A percentile compares a stretch with the other conserved stretches of the same genome.
Conservation (phyloP, 1,140 invertebrate genomes). For the Neotoxoptera formosana region DNA sequence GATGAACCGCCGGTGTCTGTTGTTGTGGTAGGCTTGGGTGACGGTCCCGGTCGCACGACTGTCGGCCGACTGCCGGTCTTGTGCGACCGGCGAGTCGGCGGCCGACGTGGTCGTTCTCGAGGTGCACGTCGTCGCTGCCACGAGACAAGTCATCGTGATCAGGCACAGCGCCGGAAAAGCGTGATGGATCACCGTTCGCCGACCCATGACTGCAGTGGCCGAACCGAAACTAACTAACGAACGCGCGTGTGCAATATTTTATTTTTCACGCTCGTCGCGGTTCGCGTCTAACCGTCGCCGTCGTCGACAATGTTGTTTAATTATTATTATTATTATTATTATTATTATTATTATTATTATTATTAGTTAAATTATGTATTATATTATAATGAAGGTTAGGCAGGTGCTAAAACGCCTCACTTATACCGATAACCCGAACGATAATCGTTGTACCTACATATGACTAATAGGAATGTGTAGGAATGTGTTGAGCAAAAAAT, state of each 20-base stretch:
- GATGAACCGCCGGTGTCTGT: not conserved
- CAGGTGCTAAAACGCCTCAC: not conserved
- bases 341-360: too few relatives aligned
- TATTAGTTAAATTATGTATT: not conserved
- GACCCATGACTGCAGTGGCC: not conserved
- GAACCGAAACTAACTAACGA: not conserved
- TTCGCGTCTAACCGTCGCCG: not conserved
- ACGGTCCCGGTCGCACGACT: not conserved
- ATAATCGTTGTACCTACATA: not conserved
- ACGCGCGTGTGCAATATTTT: not conserved
- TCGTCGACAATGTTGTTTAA: not conserved
- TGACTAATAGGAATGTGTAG: not conserved
- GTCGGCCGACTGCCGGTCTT: not conserved
- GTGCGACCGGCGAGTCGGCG: not conserved
- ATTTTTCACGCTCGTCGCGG: not conserved
- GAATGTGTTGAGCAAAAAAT: not conserved
- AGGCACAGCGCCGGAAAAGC: not conserved
- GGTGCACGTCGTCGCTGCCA: not conserved
- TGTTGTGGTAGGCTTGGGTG: too few relatives aligned
- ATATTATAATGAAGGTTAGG: not conserved
- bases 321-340: not conserved
- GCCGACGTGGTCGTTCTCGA: not conserved
- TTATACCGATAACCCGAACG: not conserved
- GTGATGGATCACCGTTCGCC: not conserved
- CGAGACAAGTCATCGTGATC: not conserved